phyloP scores from a whole-genome alignment of 2,113 vertebrate genomes.

The Uria aalge region DNA sequence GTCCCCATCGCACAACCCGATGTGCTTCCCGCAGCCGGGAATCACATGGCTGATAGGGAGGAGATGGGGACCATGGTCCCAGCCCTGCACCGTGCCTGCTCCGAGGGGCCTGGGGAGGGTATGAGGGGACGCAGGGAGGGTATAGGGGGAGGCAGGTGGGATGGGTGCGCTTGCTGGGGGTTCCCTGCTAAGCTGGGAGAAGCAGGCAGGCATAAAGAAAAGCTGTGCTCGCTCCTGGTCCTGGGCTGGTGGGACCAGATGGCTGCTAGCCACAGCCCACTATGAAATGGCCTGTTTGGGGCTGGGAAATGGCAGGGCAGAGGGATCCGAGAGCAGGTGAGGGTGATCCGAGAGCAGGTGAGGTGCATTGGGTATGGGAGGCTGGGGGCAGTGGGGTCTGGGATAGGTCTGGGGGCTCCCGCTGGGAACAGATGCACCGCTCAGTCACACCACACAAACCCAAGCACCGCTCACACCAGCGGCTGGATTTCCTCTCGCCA shows the following conservation, averaged over 20 bases:
- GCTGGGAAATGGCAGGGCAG: background rate
- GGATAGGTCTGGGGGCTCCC: background rate
- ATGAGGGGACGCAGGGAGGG: background rate
- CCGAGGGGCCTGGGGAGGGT: fast-evolving
- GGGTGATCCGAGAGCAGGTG: background rate
- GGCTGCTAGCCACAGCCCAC: background rate
- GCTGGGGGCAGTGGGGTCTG: background rate
- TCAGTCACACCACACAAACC: background rate
- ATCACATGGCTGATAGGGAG: fast-evolving
- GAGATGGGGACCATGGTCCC: fast-evolving
- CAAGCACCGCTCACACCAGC: background rate
- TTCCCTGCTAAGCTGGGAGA: background rate
- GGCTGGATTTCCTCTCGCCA: background rate
- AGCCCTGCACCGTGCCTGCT: fast-evolving
- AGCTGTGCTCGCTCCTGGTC: background rate
- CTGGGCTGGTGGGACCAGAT: background rate
- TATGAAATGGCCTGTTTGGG: background rate
- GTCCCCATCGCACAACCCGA: fast-evolving
- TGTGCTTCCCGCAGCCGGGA: fast-evolving
- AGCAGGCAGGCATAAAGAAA: background rate
- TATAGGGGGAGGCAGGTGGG: too few relatives aligned
- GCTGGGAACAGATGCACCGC: fast-evolving
- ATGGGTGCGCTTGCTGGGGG: fast-evolving
- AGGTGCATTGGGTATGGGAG: background rate
- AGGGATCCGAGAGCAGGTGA: fast-evolving